These are phyloP conservation scores for Orthonevra nobilis DNA, from an alignment of 2,888 invertebrate species.

Conservation along the genomic window DNA sequence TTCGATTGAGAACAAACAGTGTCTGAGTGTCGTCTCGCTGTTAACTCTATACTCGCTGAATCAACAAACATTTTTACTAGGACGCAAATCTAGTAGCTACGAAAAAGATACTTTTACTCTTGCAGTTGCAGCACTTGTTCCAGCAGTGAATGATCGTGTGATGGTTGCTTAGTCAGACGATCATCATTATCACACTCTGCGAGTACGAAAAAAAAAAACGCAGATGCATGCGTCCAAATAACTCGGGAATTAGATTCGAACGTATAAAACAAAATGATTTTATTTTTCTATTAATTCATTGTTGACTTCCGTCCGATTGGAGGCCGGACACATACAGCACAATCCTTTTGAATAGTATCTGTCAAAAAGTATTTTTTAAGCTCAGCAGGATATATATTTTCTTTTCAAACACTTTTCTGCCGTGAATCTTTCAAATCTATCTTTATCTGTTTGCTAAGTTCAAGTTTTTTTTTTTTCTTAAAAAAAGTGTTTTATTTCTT, in stretches of 20 bases:
- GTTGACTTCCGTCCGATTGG: conserved; percentile 68
- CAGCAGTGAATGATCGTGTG: conserved; percentile 4
- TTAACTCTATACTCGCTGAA: conserved; percentile 54
- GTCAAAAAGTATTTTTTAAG: conserved; percentile 2
- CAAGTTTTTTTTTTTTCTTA: conserved; percentile 66
- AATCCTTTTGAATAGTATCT: conserved; percentile 28
- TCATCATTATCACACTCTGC: conserved; percentile 16
- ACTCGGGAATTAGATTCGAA: conserved; percentile 28
- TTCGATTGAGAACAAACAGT: conserved; percentile 54
- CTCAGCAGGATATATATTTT: conserved; percentile 10
- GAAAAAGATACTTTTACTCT: conserved; percentile 48
- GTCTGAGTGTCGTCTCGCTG: conserved; percentile 52
- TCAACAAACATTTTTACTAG: conserved; percentile 39
- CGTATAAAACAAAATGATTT: conserved; percentile 1
- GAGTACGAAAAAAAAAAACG: background rate
- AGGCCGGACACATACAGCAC: conserved; percentile 42
- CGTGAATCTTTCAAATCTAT: conserved; percentile 6
- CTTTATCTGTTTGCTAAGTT: background rate
- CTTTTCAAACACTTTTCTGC: background rate
- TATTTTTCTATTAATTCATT: conserved; percentile 33
- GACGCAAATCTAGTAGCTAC: conserved; percentile 39
- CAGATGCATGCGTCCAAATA: conserved; percentile 7
- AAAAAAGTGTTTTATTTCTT: conserved; percentile 7
- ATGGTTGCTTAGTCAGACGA: background rate
- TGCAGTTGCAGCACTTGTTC: conserved; percentile 19